Evolutionary conservation across 2,888 invertebrate species (phyloP), one percentile per base, ranked within the genome.

Genomic region (Drosophila neoperkinsi): DNA sequence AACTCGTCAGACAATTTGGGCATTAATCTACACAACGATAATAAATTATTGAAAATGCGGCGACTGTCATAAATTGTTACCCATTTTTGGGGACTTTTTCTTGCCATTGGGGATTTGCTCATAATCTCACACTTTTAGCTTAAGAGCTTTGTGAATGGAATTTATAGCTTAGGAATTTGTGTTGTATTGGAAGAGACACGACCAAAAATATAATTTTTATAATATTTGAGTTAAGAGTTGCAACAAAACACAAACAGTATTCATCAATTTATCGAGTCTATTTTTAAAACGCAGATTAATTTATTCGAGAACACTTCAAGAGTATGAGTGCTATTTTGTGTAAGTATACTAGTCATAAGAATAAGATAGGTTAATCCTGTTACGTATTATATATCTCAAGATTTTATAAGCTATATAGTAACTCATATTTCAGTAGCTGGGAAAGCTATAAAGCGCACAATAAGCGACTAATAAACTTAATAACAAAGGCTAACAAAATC

Each of bases 21-120:
- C 66, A 81, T 77, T 81, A 81, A 72, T 81, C 81, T 69, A 66
- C 60, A 53, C 25, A 66, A 51, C 51, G 77, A 65, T 69, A 74
- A 78, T 56, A 67, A 73, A 63, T 81, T 59, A 81, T 77, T 52
- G 56, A 58, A 66, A 66, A 59, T 66, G 50, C 33, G 56, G 36
- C 28, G 55, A 65, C 10, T 53, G 64, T 30, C 62, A 59, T 58
- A 68, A 68, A 60, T 43, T 62, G 30, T 53, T 71, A 18, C 36
- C n/a, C 56, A 69, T 77, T 74, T 75, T 57, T 49, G 28, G 28
- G 50, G 16, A 55, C 46, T 69, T 61, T 66, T 56, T 62, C 57
- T 59, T 68, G 34, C 4, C 50, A 6, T 18, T 41, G 34, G 46
- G 46, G 33, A 49, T 13, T 55, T 73, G 62, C 30, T 52, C 41